Evolutionary conservation across 1,140 invertebrate genomes (phyloP), one percentile per base, ranked within the genome.

Genomic region (Sitodiplosis mosellana): DNA sequence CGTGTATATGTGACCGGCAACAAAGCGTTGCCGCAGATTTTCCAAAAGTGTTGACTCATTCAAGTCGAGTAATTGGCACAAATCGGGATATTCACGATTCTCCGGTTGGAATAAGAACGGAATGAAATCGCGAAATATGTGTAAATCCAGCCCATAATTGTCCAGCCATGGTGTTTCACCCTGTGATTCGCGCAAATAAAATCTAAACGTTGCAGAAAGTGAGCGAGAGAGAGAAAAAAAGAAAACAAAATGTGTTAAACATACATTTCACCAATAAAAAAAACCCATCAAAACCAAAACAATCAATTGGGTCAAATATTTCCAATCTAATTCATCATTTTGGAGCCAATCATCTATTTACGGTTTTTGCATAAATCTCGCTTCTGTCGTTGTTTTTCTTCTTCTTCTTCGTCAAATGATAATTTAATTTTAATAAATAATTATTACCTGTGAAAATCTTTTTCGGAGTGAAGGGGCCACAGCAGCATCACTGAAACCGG

Each of bases 31-130:
- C 54, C 82, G 75, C 37, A 94, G 70, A 69, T 95, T 96, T 55
- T 93, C 87, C 40, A 97, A 66, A 40, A 96, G 68, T 1, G 90
- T 94, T 66, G 84, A 79, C 65, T 95, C 91, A 57, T 93, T 95
- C 44, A 97, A 71, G 69, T 95, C 89, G 44, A 22, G 90, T 53
- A 96, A 69, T 67, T 93, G 89, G 64, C 90, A 95, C 47, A 97
- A 71, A 67, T 97, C 92, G 7, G 90, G 86, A 68, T 93, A 94
- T 64, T 94, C 88, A 50, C 86, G 76, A 60, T 88, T 85, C 52
- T 81, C 78, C 7, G 87, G 86, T 61, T 92, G 87, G 61, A 87
- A 87, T 1, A 93, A 72, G 67, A 93, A 94, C 52, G 85, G 74
- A 65, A 88, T 81, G 63, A 91, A 89, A 59, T 90, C 85, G 59